Conservation (phyloP, 2,797 vertebrate genomes). For the Podarcis lilfordi region DNA sequence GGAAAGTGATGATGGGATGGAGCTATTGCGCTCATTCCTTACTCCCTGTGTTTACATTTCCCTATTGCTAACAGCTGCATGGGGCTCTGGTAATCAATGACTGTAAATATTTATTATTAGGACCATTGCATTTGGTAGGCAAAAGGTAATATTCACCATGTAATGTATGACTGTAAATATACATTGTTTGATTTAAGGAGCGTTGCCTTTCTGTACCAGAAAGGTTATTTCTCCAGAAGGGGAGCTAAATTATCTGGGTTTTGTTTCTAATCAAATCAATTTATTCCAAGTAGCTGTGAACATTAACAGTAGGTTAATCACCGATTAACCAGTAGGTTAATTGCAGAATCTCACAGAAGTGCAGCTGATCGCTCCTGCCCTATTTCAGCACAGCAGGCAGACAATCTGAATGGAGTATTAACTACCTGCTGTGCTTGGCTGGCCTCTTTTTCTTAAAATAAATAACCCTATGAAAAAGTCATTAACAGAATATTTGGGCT, state of each 20-base stretch:
- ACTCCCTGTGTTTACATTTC: not conserved
- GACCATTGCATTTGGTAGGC: not conserved
- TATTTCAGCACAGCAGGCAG: constrained; percentile 51
- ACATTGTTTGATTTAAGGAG: not conserved
- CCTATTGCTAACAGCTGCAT: not conserved
- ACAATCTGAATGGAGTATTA: constrained; percentile 67
- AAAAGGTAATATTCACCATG: not conserved
- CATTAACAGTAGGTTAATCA: constrained; percentile 59
- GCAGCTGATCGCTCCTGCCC: constrained; percentile 57
- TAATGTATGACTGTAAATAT: not conserved
- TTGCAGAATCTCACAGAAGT: constrained; percentile 62
- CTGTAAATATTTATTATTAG: not conserved
- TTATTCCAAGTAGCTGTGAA: constrained; percentile 7
- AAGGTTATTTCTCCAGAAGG: constrained; percentile 4
- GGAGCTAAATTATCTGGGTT: constrained; percentile 27
- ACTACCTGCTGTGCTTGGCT: constrained; percentile 73
- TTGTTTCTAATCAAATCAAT: constrained; percentile 8
- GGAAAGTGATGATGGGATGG: no score
- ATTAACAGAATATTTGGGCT: constrained; percentile 72
- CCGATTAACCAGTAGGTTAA: constrained; percentile 61
- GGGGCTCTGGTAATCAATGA: not conserved
- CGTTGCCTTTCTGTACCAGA: not conserved
- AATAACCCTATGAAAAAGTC: constrained; percentile 66
- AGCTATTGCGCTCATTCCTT: not conserved
- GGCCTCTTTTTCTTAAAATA: constrained; percentile 71